Evolutionary conservation across 35 echinoderm and acorn worm species (phyloP), one percentile per base, ranked within the genome.

Genomic region (Lytechinus pictus): DNA sequence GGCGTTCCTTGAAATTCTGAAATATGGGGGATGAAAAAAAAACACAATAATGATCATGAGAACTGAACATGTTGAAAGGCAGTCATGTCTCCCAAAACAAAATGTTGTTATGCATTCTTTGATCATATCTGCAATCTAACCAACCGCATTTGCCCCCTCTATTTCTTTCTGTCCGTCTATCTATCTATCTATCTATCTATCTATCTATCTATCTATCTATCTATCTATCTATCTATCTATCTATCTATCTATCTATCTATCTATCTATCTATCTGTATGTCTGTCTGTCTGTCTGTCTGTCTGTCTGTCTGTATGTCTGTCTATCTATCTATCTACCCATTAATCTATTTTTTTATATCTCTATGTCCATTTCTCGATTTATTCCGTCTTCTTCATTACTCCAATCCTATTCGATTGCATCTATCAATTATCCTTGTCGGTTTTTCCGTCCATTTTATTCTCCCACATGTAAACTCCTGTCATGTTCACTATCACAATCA

Each of bases 1-100:
- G 52, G 92, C 19, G 52, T 55, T 57, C 53, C 92, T 8, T 93
- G 52, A 27, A 93, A 93, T 33, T 55, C 92, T 93, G 92, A 28
- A 93, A 93, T n/a, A 44, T 27, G 88, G n/a, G 88, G 16, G 10
- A 52, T 90, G 5, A 51, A n/a, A 79, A 8, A 79, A 79, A 12
- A 9, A 87, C n/a, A n/a, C n/a, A 44, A 44, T 44, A 44, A 44
- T 44, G 33, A 44, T 44, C 33, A 44, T 44, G 33, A 44, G 33
- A 44, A 44, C 33, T 0, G 33, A 44, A 44, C 33, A 44, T 44
- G 2, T 44, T 44, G 33, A 44, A 44, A 44, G 33, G 33, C 33
- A 44, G 33, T 44, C 33, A 44, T 44, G 33, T 44, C 33, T 44
- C 33, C 33, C 33, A 44, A 44, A 44, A 44, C 33, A 44, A 44